Evolutionary conservation across 2,113 vertebrate species (phyloP).

Genomic region (Phaetusa simplex): DNA sequence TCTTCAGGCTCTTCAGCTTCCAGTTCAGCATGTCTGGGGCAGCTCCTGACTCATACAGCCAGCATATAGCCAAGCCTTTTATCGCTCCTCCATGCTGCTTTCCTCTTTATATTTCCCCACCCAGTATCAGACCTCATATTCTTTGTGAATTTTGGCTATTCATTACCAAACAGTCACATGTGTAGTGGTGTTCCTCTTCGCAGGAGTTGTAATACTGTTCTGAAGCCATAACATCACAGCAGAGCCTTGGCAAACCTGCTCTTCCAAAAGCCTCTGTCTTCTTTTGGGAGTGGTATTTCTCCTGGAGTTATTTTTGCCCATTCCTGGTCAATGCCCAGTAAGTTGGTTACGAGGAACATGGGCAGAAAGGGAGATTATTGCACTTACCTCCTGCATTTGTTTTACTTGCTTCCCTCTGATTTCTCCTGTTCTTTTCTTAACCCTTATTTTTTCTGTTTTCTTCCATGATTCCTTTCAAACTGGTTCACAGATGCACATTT

Average conservation of each 20-base stretch:
- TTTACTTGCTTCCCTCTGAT: not conserved
- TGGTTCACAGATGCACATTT: not conserved
- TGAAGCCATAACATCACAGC: not conserved
- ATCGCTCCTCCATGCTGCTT: not conserved
- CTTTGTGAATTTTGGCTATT: not conserved
- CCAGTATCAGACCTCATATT: rapidly evolving
- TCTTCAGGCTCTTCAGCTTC: not conserved
- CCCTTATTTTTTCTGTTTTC: not conserved
- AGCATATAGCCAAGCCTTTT: not conserved
- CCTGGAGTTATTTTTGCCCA: not conserved
- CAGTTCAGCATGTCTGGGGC: not conserved
- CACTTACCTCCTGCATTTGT: not conserved
- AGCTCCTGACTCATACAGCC: not conserved
- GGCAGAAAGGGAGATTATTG: not conserved
- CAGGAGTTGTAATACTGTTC: not conserved
- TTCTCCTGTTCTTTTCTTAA: not conserved
- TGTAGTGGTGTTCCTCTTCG: rapidly evolving
- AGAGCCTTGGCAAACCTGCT: not conserved
- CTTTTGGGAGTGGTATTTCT: not conserved
- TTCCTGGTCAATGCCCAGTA: not conserved
- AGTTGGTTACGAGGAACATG: not conserved
- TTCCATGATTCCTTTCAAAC: not conserved
- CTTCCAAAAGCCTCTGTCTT: not conserved
- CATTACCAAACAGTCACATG: not conserved
- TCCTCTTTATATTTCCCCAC: not conserved